Evolutionary conservation across 2,797 vertebrate genomes (phyloP), one percentile per base, ranked within the genome.

Genomic region (Phalloptychus januarius): DNA sequence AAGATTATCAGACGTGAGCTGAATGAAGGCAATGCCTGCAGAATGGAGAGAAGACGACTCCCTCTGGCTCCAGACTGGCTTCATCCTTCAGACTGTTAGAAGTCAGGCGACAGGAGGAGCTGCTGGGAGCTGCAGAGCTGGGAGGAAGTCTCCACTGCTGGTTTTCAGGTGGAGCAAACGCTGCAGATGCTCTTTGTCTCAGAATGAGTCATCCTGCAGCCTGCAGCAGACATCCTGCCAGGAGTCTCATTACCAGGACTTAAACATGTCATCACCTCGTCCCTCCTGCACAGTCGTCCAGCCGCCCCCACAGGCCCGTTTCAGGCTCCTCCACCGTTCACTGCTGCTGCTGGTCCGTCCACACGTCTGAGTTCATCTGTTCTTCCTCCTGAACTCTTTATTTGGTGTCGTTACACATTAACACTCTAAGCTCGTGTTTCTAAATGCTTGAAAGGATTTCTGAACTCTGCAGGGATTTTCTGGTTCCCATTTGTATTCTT

Each of bases 131-230:
- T 48, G 70, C 50, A 42, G 48, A 28, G 50, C 36, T 40, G 50
- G 25, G 71, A 38, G 50, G 25, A 52, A 33, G 50, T 40, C 36
- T 42, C 48, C 28, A 11, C 2, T 18, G 15, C 46, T 48, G 46
- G 46, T 31, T 74, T 45, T 74, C 56, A n/a, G 50, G 52, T 50
- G 58, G 61, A 38, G 12, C 31, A 65, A 65, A 13, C 2, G 40
- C 33, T 83, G 77, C 71, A 81, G 42, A 63, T 44, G 70, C 72
- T 79, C 45, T 78, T 58, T 71, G 82, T 76, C 76, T 83, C 69
- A 40, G 36, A 80, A 63, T 91, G 92, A 90, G 73, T 91, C 91
- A 91, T 85, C 71, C 31, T 50, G 58, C 61, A 77, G 58, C 67
- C 76, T 65, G 74, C n/a, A 78, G 72, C 45, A 78, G 78, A 69